Percentiles rank a stretch among this genome's conserved stretches.
These are phyloP conservation scores for Urocolius indicus DNA, from an alignment of 2,113 vertebrate species.

Conservation along the genomic window DNA sequence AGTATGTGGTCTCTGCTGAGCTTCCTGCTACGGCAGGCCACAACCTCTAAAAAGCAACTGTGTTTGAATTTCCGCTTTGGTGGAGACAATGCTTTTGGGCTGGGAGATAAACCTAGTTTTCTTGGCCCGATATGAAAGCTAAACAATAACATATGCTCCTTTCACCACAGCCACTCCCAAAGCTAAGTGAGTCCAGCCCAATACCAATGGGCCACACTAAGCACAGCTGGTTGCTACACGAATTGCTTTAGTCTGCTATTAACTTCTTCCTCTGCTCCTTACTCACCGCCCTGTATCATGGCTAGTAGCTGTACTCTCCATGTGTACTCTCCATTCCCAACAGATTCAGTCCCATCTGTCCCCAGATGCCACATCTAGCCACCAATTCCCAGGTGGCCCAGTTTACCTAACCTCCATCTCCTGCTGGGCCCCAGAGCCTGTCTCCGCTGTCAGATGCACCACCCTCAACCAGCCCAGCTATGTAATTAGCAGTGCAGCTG, in stretches of 20 bases:
- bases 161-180: background rate
- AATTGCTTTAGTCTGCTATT: background rate
- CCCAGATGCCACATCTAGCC: background rate
- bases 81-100: background rate
- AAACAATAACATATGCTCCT: background rate
- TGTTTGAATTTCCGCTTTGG: background rate
- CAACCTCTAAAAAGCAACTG: background rate
- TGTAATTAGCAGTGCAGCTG: background rate
- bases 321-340: background rate
- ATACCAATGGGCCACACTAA: background rate
- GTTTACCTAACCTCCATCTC: background rate
- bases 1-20: background rate
- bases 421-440: background rate
- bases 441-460: background rate
- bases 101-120: background rate
- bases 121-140: background rate
- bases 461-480: background rate
- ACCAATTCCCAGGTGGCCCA: background rate
- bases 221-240: background rate
- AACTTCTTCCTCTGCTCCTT: background rate
- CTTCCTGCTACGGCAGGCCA: background rate
- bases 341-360: background rate
- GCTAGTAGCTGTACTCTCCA: background rate
- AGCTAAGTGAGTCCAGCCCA: background rate
- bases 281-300: accelerated